Evolutionary conservation across 1,140 invertebrate genomes (phyloP).

Genomic region (Pollicipes pollicipes): DNA sequence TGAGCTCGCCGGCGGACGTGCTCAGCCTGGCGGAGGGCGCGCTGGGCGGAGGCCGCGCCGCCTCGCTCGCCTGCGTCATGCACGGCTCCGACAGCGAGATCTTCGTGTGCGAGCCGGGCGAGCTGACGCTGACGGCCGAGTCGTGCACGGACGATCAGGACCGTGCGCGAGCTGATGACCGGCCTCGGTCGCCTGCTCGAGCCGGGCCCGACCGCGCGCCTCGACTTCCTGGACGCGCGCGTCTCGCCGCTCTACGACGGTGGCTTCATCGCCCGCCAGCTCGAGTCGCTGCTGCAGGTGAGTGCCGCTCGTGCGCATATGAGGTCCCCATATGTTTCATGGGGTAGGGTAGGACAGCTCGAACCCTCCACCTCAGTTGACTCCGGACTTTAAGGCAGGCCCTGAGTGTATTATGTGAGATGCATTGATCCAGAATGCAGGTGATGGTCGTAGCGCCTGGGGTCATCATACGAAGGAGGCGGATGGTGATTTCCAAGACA

Average conservation of each 20-base stretch:
- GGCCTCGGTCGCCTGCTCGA: conserved; percentile 20
- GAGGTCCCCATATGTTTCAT: background rate
- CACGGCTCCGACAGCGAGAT: conserved; percentile 27
- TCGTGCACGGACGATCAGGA: conserved; percentile 19
- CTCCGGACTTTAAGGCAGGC: no score
- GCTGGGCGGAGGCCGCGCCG: conserved; percentile 24
- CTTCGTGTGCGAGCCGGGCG: conserved; percentile 27
- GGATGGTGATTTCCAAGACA: no score
- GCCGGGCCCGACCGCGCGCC: conserved; percentile 17
- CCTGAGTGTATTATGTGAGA: no score
- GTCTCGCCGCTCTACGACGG: conserved; percentile 23
- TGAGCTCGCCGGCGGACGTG: background rate
- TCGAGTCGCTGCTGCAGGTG: conserved; percentile 20
- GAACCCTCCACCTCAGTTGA: no score
- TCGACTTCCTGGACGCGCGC: conserved; percentile 29
- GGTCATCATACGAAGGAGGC: no score
- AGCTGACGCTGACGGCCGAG: conserved; percentile 11
- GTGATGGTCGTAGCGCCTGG: no score
- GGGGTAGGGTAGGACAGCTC: no score
- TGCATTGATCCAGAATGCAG: no score
- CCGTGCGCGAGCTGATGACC: conserved; percentile 25
- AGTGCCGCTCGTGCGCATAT: conserved; percentile 6
- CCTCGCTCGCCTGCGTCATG: conserved; percentile 28
- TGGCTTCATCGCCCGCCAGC: conserved; percentile 21
- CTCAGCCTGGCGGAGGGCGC: background rate